phyloP scores from a whole-genome alignment of 2,113 vertebrate species.

The Platysternon megacephalum region DNA sequence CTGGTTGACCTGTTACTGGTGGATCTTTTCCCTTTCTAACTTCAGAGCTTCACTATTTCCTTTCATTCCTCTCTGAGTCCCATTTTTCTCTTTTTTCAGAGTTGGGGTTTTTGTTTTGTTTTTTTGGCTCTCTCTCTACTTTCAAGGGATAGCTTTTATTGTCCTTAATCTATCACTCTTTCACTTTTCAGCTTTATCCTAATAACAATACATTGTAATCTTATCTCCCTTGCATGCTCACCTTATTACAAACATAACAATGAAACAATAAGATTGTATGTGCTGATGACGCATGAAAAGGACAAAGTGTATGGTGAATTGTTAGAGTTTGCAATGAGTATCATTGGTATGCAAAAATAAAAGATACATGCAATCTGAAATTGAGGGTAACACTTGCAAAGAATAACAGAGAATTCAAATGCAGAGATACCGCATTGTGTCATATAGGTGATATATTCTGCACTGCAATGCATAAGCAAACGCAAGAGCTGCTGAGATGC shows the following conservation, averaged over 20 bases:
- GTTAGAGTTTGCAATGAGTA: not conserved
- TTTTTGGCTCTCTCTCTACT: not conserved
- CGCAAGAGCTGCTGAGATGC: not conserved
- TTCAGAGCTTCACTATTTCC: not conserved
- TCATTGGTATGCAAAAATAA: not conserved
- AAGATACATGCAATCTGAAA: accelerated
- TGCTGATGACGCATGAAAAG: not conserved
- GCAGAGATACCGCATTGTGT: not conserved
- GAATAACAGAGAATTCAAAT: not conserved
- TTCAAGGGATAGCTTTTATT: not conserved
- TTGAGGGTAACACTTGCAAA: not conserved
- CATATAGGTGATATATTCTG: not conserved
- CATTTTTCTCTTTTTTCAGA: not conserved
- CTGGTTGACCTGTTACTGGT: not conserved
- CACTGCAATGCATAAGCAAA: not conserved
- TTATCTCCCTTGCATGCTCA: not conserved
- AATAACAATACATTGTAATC: not conserved
- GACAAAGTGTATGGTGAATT: not conserved
- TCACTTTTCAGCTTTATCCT: not conserved
- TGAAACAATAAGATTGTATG: not conserved
- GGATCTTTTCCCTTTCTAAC: not conserved
- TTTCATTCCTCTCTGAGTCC: not conserved
- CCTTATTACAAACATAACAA: not conserved
- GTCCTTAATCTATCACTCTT: not conserved
- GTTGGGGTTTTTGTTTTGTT: not conserved